Base-by-base conservation (phyloP, 1,140 invertebrate genomes). In the Hypothenemus hampei region DNA sequence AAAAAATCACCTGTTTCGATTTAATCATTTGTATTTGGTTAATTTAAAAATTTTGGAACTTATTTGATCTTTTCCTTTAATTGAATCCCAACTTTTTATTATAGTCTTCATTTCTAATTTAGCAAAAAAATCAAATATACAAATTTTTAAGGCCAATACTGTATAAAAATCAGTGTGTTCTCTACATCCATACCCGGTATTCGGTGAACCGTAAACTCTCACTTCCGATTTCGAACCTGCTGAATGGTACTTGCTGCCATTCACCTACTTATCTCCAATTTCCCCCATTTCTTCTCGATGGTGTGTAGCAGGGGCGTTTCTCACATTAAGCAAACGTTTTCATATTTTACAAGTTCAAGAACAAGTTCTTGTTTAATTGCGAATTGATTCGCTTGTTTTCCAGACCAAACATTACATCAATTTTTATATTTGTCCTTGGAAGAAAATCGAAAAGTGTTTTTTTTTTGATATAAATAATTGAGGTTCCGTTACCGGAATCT, bases 21-120 rank as follows among this genome's bases (percentile, higher is more conserved):
- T n/a, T n/a, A n/a, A n/a, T n/a, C n/a, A n/a, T n/a, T n/a, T n/a
- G 91, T 64, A 98, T 96, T 76, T 79, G 98, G 56, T 81, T 95
- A 20, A 92, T 90, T 19, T 97, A 96, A 79, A 99, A 98, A 29
- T 29, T n/a, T 29, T 7, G n/a, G 6, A n/a, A n/a, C 1, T n/a
- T n/a, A 29, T 29, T 29, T 7, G n/a, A 29, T 7, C 26, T n/a
- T n/a, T n/a, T n/a, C 26, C 26, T n/a, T n/a, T 29, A 6, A n/a
- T 7, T 29, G 26, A 29, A 29, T 6, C 26, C 6, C 6, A 29
- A 29, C 6, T 29, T 29, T 29, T n/a, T 29, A 6, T 29, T 29
- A 7, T 29, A 7, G 6, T 29, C 26, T 29, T n/a, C n/a, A n/a
- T n/a, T n/a, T n/a, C n/a, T n/a, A n/a, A n/a, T n/a, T n/a, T n/a